Evolutionary conservation across 2,888 invertebrate genomes (phyloP), one percentile per base, ranked within the genome.

Genomic region (Hipparchia semele): DNA sequence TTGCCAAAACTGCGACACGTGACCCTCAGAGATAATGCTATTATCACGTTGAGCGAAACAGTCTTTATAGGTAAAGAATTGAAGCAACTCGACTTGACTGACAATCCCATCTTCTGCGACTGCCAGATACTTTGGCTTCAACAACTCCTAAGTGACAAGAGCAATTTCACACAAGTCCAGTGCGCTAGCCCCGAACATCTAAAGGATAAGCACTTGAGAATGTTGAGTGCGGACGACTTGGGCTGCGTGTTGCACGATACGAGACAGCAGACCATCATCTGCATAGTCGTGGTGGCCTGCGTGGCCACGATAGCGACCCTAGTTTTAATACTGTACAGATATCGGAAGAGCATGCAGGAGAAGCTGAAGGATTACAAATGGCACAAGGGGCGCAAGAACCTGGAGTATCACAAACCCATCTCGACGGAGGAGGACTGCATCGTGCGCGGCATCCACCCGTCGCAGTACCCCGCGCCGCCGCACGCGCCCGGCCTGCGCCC

Each of bases 381-480:
- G 96, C 96, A 96, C 88, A 96, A 96, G 83, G 94, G 96, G 73
- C 95, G 97, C 59, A 98, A 98, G 86, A 97, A 98, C 88, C 96
- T 97, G 80, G 98, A 98, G 86, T 98, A 98, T 88, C 97, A 98
- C 87, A 98, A 98, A 91, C 98, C 98, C 3, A 97, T 97, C 86
- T 97, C 97, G 70, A 93, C 92, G 10, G 98, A 98, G 81, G 98
- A 98, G 86, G 98, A 98, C 87, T 97, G 97, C 90, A 96, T 96
- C 84, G 96, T 96, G 77, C 94, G 96, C 72, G 95, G 96, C 70
- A 95, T 95, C 77, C 95, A 95, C 84, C 93, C 94, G 73, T 90
- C 92, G 77, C 94, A 92, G 85, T 94, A 92, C 89, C 92, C 92
- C 74, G 88, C 85, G 95, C 86, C 85, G 95, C 86, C 91, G 83